Evolutionary conservation across 2,797 vertebrate species (phyloP).

Genomic region (Corythornis leucogaster): DNA sequence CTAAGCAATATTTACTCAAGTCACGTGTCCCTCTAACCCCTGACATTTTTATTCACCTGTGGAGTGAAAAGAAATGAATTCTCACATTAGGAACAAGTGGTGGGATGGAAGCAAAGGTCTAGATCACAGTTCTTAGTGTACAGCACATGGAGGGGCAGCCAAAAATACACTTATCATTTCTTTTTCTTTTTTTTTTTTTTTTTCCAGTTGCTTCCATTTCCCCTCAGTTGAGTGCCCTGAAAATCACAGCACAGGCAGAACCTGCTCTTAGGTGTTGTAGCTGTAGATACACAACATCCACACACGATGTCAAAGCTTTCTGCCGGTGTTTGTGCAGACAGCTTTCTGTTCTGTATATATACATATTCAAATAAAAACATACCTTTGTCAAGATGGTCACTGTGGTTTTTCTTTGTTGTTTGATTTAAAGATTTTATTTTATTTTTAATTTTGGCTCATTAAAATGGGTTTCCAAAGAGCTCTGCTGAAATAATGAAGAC

Average conservation of each 20-base stretch:
- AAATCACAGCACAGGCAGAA: background rate
- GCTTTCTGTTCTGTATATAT: background rate
- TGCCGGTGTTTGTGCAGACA: background rate
- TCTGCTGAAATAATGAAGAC: conserved; percentile 71
- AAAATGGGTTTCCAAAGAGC: conserved; percentile 69
- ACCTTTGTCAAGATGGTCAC: conserved; percentile 22
- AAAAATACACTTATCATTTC: background rate
- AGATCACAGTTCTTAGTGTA: background rate
- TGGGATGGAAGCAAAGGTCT: background rate
- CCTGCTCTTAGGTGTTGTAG: background rate
- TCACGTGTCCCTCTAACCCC: background rate
- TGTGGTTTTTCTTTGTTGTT: conserved; percentile 37
- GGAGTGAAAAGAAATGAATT: background rate
- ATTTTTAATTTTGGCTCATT: conserved; percentile 41
- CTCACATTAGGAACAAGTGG: background rate
- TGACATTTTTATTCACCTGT: background rate
- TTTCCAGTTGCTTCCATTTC: background rate
- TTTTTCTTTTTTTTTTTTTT: background rate
- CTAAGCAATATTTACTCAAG: background rate
- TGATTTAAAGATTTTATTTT: background rate
- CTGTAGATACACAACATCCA: background rate
- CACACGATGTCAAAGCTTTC: background rate
- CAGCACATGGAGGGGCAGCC: rapidly evolving
- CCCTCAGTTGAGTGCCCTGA: background rate
- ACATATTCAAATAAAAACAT: background rate